phyloP scores from a whole-genome alignment of 1,140 invertebrate genomes.

The Microplitis demolitor region DNA sequence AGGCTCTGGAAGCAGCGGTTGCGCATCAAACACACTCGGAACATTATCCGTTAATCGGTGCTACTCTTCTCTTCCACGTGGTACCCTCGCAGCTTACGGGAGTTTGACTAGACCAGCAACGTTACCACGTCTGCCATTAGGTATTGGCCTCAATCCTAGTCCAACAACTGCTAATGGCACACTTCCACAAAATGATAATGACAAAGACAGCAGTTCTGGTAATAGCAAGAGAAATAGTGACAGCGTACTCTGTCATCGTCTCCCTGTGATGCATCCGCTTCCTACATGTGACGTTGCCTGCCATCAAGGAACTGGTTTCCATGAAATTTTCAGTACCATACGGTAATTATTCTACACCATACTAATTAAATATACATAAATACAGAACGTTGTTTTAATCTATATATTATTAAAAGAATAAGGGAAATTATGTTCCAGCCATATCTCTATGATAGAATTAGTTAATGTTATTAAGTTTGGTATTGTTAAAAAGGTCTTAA shows the following conservation, averaged over 20 bases:
- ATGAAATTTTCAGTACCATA: constrained; percentile 59
- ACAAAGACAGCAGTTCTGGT: constrained; percentile 51
- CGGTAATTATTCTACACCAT: constrained; percentile 32
- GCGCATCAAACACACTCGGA: constrained; percentile 50
- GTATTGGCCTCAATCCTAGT: constrained; percentile 45
- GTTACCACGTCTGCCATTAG: constrained; percentile 57
- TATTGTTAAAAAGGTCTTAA: too few relatives aligned
- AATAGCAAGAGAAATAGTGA: constrained; percentile 63
- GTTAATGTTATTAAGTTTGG: too few relatives aligned
- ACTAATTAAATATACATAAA: not conserved
- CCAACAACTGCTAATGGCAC: constrained; percentile 39
- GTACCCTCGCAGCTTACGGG: constrained; percentile 52
- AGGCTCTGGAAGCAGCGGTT: constrained; percentile 59
- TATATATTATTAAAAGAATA: too few relatives aligned
- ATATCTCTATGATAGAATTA: too few relatives aligned
- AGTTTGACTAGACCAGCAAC: constrained; percentile 57
- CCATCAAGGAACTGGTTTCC: constrained; percentile 59
- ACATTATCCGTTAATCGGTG: constrained; percentile 51
- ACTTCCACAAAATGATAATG: constrained; percentile 42
- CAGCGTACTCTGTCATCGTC: constrained; percentile 61
- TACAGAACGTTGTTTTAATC: too few relatives aligned
- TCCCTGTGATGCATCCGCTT: constrained; percentile 61
- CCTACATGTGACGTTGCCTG: constrained; percentile 59
- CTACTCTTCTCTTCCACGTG: constrained; percentile 60
- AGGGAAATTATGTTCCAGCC: too few relatives aligned